Evolutionary conservation across 2,113 vertebrate species (phyloP), one percentile per base, ranked within the genome.

Genomic region (Lampris incognitus): DNA sequence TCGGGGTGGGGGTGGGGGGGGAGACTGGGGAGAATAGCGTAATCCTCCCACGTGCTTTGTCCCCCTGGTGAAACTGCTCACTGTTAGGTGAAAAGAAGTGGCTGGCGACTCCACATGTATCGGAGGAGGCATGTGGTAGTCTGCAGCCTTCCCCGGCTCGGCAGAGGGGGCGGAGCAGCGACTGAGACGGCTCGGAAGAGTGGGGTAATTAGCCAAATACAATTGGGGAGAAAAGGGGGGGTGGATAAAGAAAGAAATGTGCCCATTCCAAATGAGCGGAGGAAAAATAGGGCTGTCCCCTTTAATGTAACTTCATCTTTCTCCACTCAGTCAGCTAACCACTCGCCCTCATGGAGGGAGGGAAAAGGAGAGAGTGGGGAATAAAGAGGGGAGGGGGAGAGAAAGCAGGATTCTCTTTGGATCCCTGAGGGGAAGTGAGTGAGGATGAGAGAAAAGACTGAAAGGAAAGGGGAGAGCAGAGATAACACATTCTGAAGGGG

Each of bases 341-440:
- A 9, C 49, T 10, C 50, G 9, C 49, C 57, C 49, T 51, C 69
- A 54, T 60, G 7, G 44, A 69, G 5, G 3, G 24, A 55, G 62
- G 5, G 56, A 50, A 73, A 76, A 48, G 66, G 57, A 2, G n/a
- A 78, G 42, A 49, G 38, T 59, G 44, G 69, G 52, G 59, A 41
- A 76, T 52, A 39, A 62, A 48, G 72, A 39, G 78, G 38, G 55
- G 46, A 44, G 39, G 74, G 57, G 74, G 58, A 74, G 50, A 79
- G 63, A 64, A 81, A 67, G 54, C 48, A 73, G 11, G 39, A 60
- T 66, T 69, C n/a, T 10, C n/a, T 75, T 75, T 52, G 37, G 38
- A 69, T 70, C 11, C 67, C 59, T 10, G 52, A 56, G 51, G 39
- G 72, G 36, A 79, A 69, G 52, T 64, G 42, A 69, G 52, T 64